These are phyloP conservation scores for Hystrix brachyura DNA, from an alignment of 2,113 vertebrate species.

Conservation along the genomic window DNA sequence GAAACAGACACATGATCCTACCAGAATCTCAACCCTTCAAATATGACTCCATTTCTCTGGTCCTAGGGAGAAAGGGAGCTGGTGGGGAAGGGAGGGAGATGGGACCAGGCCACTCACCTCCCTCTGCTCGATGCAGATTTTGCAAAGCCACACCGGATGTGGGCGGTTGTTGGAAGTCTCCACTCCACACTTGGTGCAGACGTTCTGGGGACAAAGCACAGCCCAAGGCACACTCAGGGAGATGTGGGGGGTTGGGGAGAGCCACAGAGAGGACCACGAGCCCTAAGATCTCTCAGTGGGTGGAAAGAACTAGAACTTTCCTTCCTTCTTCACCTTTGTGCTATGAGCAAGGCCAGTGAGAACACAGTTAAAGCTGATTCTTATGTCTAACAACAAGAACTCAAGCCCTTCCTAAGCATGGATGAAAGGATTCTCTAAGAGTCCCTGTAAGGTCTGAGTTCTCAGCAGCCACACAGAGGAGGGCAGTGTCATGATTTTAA, in stretches of 20 bases:
- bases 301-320: not conserved
- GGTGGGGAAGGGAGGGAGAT: accelerated
- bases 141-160: slow-evolving; percentile 94
- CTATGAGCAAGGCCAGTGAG: not conserved
- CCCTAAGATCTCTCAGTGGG: accelerated
- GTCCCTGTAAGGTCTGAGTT: not conserved
- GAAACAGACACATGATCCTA: not conserved
- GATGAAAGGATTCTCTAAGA: not conserved
- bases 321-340: not conserved
- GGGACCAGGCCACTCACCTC: slow-evolving; percentile 91
- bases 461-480: not conserved
- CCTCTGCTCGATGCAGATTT: slow-evolving; percentile 96
- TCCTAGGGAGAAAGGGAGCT: accelerated
- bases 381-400: not conserved
- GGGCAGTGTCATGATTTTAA: not conserved
- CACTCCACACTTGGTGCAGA: slow-evolving; percentile 95
- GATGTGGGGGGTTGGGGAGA: not conserved
- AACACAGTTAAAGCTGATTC: not conserved
- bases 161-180: slow-evolving; percentile 90
- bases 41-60: not conserved
- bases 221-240: not conserved
- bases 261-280: accelerated
- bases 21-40: not conserved
- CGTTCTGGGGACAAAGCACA: slow-evolving; percentile 88
- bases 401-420: not conserved